Base-by-base conservation (phyloP, 2,888 invertebrate genomes). In the Ophonus ardosiacus region DNA sequence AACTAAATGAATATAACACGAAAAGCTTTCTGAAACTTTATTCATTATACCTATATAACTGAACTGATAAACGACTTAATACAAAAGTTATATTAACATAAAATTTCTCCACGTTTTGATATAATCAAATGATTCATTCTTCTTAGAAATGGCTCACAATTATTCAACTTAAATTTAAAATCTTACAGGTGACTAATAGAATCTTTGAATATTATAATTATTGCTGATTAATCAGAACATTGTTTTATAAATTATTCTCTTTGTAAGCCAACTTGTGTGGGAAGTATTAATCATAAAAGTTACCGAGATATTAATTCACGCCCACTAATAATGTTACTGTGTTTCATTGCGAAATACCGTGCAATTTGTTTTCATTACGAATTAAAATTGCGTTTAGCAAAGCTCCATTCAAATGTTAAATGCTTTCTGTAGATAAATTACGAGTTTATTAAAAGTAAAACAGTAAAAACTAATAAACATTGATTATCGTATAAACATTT, bases 41-140 rank as follows among this genome's bases (percentile, higher is more conserved):
- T 21, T 51, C 51, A 76, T 76, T 10, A 76, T 21, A 51, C 51
- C 13, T 76, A 24, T n/a, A n/a, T n/a, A n/a, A n/a, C 43, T 24
- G 21, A 51, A 76, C 21, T 51, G 76, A 76, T 76, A 76, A 51
- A 31, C 13, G n/a, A 31, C 7, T 21, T 51, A 24, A 51, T 76
- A 76, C 7, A 21, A 76, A 51, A 76, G 76, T 76, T 76, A 76
- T 21, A 76, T 76, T 76, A 51, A 76, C 76, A 56, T 71, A 40
- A 65, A 31, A 10, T 51, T 51, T 2, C 31, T 31, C 31, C 31
- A 0, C 7, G 43, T 13, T 13, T 13, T 13, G 43, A 51, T 51
- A 43, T 43, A 18, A 74, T 74, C 71, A 43, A 56, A 57, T 78
- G 57, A 78, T 78, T 78, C 78, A 78, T 78, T 78, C 15, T 63